A percentile compares a stretch with the other conserved stretches of the same genome.
phyloP scores from a whole-genome alignment of 2,888 invertebrate species.

The Leptinotarsa rubiginosa region DNA sequence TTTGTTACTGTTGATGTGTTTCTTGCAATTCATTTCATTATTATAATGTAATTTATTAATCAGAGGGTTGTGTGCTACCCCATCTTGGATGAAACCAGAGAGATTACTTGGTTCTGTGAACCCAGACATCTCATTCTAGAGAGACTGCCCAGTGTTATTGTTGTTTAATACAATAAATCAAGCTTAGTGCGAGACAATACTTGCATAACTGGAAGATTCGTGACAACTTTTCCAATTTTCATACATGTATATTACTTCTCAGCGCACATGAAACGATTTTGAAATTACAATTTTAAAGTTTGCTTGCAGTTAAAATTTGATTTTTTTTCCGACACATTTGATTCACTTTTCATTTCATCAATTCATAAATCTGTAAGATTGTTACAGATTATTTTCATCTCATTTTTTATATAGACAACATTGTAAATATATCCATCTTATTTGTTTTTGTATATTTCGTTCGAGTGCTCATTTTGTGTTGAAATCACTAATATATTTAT shows the following conservation, averaged over 20 bases:
- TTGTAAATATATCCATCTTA: conserved; percentile 56
- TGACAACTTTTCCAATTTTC: conserved; percentile 64
- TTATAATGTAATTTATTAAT: conserved; percentile 52
- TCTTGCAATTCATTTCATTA: conserved; percentile 57
- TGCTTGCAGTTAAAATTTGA: conserved; percentile 10
- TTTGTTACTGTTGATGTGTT: conserved; percentile 51
- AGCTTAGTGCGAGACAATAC: conserved; percentile 52
- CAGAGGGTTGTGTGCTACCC: conserved; percentile 63
- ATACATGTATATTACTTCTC: conserved; percentile 59
- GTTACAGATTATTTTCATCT: conserved; percentile 51
- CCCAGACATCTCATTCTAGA: conserved; percentile 56
- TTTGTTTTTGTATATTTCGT: conserved; percentile 53
- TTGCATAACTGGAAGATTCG: conserved; percentile 53
- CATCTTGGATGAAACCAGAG: conserved; percentile 62
- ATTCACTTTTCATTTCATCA: conserved; percentile 57
- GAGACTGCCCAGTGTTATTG: conserved; percentile 59
- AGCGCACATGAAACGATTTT: conserved; percentile 54
- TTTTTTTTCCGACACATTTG: conserved; percentile 46
- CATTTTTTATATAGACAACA: conserved; percentile 50
- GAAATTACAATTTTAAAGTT: conserved; percentile 27
- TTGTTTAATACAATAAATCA: conserved; percentile 52
- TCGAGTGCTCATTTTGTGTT: conserved; percentile 61
- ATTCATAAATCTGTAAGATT: conserved; percentile 51
- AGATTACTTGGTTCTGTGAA: conserved; percentile 65
- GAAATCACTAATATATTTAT: conserved; percentile 56